Percentiles rank a stretch among this genome's conserved stretches.
Conservation (phyloP, 1,140 invertebrate species). For the Macrotrachela quadricornifera region DNA sequence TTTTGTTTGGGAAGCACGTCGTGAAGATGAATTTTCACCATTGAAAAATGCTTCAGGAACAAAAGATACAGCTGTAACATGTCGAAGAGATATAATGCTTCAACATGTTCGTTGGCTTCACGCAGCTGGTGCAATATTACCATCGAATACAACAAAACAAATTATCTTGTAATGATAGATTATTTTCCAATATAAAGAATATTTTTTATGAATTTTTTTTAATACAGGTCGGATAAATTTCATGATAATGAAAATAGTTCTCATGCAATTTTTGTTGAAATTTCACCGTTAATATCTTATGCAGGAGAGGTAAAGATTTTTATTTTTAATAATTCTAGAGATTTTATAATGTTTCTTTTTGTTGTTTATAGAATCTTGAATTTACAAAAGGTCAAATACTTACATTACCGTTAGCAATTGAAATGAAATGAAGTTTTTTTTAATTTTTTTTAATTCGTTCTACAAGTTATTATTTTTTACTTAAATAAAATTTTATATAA, state of each 20-base stretch:
- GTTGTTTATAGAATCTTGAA: too few species aligned
- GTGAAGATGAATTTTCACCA: constrained; percentile 84
- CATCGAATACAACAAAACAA: constrained; percentile 15
- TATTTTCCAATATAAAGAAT: constrained; percentile 7
- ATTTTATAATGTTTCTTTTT: too few species aligned
- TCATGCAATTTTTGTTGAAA: constrained; percentile 48
- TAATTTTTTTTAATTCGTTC: too few species aligned
- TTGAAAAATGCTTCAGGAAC: constrained; percentile 60
- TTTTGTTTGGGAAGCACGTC: constrained; percentile 70
- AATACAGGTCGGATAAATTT: constrained; percentile 12
- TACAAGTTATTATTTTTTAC: too few species aligned
- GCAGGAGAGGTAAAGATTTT: constrained; percentile 41
- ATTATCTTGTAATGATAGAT: constrained; percentile 10
- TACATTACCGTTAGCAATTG: too few species aligned
- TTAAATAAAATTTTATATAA: too few species aligned
- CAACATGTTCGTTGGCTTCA: constrained; percentile 60
- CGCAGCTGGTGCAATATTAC: constrained; percentile 51
- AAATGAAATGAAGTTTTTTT: too few species aligned
- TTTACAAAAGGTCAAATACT: too few species aligned
- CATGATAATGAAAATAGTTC: constrained; percentile 27
- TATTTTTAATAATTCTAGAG: too few species aligned
- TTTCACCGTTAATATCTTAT: constrained; percentile 73
- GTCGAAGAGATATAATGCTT: constrained; percentile 49
- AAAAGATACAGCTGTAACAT: constrained; percentile 72
- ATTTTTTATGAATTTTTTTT: not conserved